Conservation (phyloP, 2,888 invertebrate genomes). For the Drosophila suboccidentalis region DNA sequence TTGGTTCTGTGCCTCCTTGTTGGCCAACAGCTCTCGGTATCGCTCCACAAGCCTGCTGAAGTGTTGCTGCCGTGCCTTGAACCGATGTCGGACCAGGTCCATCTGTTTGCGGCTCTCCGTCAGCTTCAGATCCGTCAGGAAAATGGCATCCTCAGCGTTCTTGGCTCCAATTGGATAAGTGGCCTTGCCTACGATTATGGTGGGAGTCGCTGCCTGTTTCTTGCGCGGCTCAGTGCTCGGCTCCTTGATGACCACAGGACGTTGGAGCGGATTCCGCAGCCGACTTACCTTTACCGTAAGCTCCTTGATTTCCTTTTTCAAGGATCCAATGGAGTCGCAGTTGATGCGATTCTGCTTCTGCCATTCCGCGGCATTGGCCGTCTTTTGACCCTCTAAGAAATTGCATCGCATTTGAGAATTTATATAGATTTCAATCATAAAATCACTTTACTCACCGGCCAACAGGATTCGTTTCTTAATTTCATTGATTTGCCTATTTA, state of each 20-base stretch:
- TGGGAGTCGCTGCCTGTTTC: conserved; percentile 64
- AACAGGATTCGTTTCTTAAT: conserved; percentile 94
- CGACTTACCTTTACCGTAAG: conserved; percentile 87
- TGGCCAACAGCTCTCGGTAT: conserved; percentile 88
- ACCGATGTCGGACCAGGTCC: conserved; percentile 90
- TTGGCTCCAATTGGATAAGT: conserved; percentile 86
- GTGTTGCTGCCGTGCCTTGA: conserved; percentile 88
- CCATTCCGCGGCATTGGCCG: conserved; percentile 93
- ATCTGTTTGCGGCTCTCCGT: conserved; percentile 90
- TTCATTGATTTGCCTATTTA: conserved; percentile 92
- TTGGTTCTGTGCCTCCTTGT: conserved; percentile 86
- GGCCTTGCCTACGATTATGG: conserved; percentile 83
- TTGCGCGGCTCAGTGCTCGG: conserved; percentile 55
- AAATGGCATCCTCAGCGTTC: conserved; percentile 86
- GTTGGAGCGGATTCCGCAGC: conserved; percentile 83
- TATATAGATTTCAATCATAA: not conserved
- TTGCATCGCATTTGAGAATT: conserved; percentile 1
- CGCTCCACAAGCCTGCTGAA: conserved; percentile 88
- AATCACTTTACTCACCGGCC: conserved; percentile 88
- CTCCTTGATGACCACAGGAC: conserved; percentile 82
- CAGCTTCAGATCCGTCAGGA: conserved; percentile 89
- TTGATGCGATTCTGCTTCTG: conserved; percentile 91
- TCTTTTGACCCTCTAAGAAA: conserved; percentile 92
- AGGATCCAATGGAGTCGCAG: conserved; percentile 89
- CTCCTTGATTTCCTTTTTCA: conserved; percentile 91